Conservation (phyloP, 2,888 invertebrate genomes). For the Leptogaster cylindrica region DNA sequence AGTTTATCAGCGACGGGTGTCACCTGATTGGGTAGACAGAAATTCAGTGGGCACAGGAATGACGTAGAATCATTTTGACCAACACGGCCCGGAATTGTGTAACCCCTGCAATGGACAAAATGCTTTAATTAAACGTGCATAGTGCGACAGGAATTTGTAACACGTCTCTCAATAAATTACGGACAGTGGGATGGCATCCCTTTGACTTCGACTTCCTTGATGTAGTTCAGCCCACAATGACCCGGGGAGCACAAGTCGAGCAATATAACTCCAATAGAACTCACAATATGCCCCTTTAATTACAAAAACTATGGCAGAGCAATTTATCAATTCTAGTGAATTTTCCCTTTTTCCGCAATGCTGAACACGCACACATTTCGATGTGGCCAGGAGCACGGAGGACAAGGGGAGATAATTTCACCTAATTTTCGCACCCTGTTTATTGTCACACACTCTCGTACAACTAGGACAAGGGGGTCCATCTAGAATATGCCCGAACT, state of each 20-base stretch:
- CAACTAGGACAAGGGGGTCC: constrained; percentile 36
- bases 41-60: too few species aligned
- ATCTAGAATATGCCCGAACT: not conserved
- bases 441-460: constrained; percentile 34
- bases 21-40: too few species aligned
- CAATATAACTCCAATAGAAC: constrained; percentile 46
- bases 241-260: constrained; percentile 31
- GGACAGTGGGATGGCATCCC: constrained; percentile 1
- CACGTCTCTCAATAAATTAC: constrained; percentile 38
- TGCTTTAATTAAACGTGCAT: constrained; percentile 39
- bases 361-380: constrained; percentile 2
- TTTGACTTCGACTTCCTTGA: constrained; percentile 28
- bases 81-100: too few species aligned
- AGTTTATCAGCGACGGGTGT: too few species aligned
- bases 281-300: constrained; percentile 48
- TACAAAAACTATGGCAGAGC: constrained; percentile 46
- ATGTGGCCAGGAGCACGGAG: constrained; percentile 20
- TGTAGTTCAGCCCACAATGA: not conserved
- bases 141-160: constrained; percentile 37
- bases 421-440: constrained; percentile 49
- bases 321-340: constrained; percentile 47
- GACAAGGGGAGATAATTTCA: constrained; percentile 51
- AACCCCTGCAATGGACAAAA: constrained; percentile 24
- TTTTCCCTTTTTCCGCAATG: constrained; percentile 42
- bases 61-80: too few species aligned